phyloP scores from a whole-genome alignment of 2,113 vertebrate genomes.

The Epinephelus moara region DNA sequence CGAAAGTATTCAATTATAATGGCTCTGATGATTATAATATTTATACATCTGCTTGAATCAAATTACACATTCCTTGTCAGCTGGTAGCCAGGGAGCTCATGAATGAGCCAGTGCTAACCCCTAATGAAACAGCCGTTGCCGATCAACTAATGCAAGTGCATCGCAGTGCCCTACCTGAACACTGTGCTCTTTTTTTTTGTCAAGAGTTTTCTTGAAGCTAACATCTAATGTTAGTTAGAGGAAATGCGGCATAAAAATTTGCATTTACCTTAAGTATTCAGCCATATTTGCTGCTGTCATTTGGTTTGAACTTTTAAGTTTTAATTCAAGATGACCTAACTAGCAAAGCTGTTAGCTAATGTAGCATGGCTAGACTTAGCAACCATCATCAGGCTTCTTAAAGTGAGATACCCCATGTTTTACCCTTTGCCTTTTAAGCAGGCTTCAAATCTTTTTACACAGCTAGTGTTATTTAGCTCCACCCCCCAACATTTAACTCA shows the following conservation, averaged over 20 bases:
- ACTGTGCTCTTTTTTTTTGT: background rate
- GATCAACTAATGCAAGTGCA: background rate
- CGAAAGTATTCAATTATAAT: background rate
- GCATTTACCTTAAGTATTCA: conserved; percentile 6
- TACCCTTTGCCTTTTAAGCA: background rate
- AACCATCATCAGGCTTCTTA: background rate
- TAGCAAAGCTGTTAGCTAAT: background rate
- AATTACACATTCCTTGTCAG: background rate
- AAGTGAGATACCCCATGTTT: background rate
- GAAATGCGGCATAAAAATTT: background rate
- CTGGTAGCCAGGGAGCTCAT: background rate
- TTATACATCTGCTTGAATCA: background rate
- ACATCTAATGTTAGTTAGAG: background rate
- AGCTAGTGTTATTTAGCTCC: background rate
- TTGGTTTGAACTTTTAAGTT: background rate
- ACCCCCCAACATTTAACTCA: conserved; percentile 36
- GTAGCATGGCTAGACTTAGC: background rate
- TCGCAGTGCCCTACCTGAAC: background rate
- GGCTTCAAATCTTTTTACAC: background rate
- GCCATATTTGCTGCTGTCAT: background rate
- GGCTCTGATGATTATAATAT: background rate
- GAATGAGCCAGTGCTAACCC: background rate
- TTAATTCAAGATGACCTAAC: background rate
- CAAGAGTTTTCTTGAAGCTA: background rate
- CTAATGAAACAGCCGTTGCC: background rate